Base-by-base conservation (phyloP, 1,140 invertebrate genomes). In the Bactericera cockerelli region DNA sequence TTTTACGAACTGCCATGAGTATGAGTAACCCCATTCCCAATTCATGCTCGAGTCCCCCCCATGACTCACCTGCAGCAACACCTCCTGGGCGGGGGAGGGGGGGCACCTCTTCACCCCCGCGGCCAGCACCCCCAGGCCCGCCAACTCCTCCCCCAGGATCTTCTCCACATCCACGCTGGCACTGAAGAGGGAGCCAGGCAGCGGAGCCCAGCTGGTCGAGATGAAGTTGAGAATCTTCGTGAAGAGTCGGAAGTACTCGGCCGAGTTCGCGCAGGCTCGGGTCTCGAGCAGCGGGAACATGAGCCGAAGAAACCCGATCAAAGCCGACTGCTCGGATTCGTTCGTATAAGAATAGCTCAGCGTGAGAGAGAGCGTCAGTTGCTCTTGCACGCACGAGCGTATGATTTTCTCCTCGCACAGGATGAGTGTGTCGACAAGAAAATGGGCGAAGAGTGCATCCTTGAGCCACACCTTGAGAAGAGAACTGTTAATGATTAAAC, bases 401-500 rank as follows among this genome's bases (percentile, higher is more conserved):
- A 49, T 49, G 8, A 22, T 49, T n/a, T 75, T 76, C 63, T 76
- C 75, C 65, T 72, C 72, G 65, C 75, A 77, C 31, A 91, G 77
- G 26, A 97, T 77, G 60, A 97, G 82, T 61, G 94, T 75, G 70
- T 93, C 91, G 62, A 93, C 84, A 16, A 94, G 82, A 67, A 94
- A 93, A 25, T 82, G 81, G 63, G 89, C 83, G 84, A 89, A 86
- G 72, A 84, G 82, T 59, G 82, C 77, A 63, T 93, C 86, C 64
- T 78, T 78, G 59, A 76, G 75, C 19, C 73, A 69, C 54, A 79
- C 76, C 60, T 93, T 87, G 53, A 94, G 72, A 56, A 84, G 82
- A 53, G 81, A 78, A 4, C 89, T 87, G 72, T 89, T 90, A 8
- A 96, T 72, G 25, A 90, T 84, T 66, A 95, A 78, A 63, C 85